Conservation (phyloP, 2,113 vertebrate genomes). For the Entelurus aequoreus region DNA sequence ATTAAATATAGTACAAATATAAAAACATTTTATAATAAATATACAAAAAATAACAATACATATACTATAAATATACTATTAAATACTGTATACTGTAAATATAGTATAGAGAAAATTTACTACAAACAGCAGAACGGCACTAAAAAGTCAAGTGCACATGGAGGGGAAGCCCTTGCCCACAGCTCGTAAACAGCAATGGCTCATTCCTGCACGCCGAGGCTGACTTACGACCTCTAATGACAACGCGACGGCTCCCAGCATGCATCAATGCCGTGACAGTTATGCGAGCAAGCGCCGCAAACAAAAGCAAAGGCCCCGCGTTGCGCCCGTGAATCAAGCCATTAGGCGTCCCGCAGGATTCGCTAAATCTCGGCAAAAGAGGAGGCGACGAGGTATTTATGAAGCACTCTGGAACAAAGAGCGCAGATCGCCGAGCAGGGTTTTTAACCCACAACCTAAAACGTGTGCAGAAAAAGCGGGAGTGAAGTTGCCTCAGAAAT, state of each 20-base stretch:
- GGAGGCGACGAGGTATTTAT: conserved; percentile 38
- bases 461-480: too few relatives aligned
- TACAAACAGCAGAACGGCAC: conserved; percentile 11
- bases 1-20: too few relatives aligned
- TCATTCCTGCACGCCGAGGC: conserved; percentile 2
- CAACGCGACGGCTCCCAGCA: conserved; percentile 10
- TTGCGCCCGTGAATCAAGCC: conserved; percentile 34
- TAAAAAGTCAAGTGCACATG: conserved; percentile 21
- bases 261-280: neutral
- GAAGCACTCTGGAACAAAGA: conserved; percentile 29
- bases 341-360: conserved; percentile 31
- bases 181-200: conserved; percentile 28
- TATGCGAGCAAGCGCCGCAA: conserved; percentile 22
- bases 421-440: neutral
- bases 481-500: too few relatives aligned
- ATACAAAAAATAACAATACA: too few relatives aligned
- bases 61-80: too few relatives aligned
- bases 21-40: too few relatives aligned
- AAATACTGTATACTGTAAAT: too few relatives aligned
- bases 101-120: too few relatives aligned
- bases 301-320: conserved; percentile 22
- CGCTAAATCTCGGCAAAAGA: conserved; percentile 30
- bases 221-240: conserved; percentile 1
- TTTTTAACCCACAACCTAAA: too few relatives aligned
- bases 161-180: conserved; percentile 13